A percentile compares a stretch with the other conserved stretches of the same genome.
phyloP scores from a whole-genome alignment of 2,888 invertebrate species.

The Zeuzera pyrina region DNA sequence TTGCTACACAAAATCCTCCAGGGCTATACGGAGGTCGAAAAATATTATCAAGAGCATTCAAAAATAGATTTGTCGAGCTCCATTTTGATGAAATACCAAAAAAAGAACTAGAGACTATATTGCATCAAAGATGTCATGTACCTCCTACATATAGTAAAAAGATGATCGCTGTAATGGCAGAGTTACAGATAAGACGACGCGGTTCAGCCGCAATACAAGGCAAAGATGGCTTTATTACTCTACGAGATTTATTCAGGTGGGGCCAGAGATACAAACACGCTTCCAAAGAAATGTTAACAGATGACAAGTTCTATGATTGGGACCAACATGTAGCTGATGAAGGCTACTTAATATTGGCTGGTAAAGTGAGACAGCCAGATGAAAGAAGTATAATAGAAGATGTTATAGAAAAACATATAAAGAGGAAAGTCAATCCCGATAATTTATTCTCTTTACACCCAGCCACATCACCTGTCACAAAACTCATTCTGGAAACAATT shows the following conservation, averaged over 20 bases:
- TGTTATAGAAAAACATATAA: constrained; percentile 85
- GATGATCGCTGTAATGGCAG: constrained; percentile 92
- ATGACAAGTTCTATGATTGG: constrained; percentile 89
- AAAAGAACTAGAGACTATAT: constrained; percentile 87
- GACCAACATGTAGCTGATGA: constrained; percentile 97
- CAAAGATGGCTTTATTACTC: constrained; percentile 93
- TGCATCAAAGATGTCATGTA: constrained; percentile 90
- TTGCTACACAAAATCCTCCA: constrained; percentile 99
- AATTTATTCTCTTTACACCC: constrained; percentile 80
- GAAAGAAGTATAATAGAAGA: constrained; percentile 88
- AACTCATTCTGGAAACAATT: constrained; percentile 78
- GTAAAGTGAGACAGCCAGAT: constrained; percentile 88
- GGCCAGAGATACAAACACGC: constrained; percentile 92
- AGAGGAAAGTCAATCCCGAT: constrained; percentile 79
- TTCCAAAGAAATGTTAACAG: constrained; percentile 66
- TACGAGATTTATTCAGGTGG: constrained; percentile 97
- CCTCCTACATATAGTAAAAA: constrained; percentile 91
- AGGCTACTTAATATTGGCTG: constrained; percentile 94
- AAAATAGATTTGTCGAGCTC: constrained; percentile 97
- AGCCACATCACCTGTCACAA: constrained; percentile 84
- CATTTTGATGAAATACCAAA: constrained; percentile 97
- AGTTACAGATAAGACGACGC: constrained; percentile 86
- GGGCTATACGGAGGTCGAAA: constrained; percentile 97
- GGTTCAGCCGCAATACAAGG: constrained; percentile 93
- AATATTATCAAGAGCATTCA: constrained; percentile 95